A percentile compares a stretch with the other conserved stretches of the same genome.
phyloP scores from a whole-genome alignment of 2,888 invertebrate species.

The Neuroscelio doddi region DNA sequence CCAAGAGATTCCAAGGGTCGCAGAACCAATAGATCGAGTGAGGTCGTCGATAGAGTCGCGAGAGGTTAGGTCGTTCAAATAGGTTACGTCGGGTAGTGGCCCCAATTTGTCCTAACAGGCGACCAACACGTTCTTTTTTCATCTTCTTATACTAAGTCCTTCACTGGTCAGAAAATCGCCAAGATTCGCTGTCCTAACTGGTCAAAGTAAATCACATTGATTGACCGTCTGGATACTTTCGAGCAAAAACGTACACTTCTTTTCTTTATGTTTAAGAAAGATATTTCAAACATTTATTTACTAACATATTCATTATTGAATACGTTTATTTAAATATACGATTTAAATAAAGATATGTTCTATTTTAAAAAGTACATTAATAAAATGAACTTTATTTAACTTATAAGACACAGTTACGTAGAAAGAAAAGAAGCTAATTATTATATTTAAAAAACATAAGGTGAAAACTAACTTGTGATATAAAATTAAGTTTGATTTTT shows the following conservation, averaged over 20 bases:
- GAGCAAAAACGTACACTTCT: constrained; percentile 1
- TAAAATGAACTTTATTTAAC: too few species aligned
- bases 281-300: background rate
- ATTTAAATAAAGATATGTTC: too few species aligned
- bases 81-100: constrained; percentile 58
- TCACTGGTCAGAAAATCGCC: constrained; percentile 37
- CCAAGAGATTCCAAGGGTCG: constrained; percentile 66
- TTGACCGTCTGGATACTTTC: constrained; percentile 58
- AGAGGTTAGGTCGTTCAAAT: constrained; percentile 59
- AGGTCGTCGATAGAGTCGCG: constrained; percentile 59
- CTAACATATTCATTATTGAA: too few species aligned
- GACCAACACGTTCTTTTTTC: constrained; percentile 57
- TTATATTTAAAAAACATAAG: too few species aligned
- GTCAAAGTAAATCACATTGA: constrained; percentile 69
- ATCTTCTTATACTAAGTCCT: constrained; percentile 61
- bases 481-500: too few species aligned
- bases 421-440: too few species aligned
- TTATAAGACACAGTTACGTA: too few species aligned
- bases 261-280: background rate
- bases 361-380: too few species aligned
- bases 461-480: too few species aligned
- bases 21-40: constrained; percentile 63
- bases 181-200: constrained; percentile 51
- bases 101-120: constrained; percentile 71
- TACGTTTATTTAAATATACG: too few species aligned